Percentiles rank a stretch among this genome's conserved stretches.
Evolutionary conservation across 2,888 invertebrate genomes (phyloP).

Genomic region (Malacosoma neustria): DNA sequence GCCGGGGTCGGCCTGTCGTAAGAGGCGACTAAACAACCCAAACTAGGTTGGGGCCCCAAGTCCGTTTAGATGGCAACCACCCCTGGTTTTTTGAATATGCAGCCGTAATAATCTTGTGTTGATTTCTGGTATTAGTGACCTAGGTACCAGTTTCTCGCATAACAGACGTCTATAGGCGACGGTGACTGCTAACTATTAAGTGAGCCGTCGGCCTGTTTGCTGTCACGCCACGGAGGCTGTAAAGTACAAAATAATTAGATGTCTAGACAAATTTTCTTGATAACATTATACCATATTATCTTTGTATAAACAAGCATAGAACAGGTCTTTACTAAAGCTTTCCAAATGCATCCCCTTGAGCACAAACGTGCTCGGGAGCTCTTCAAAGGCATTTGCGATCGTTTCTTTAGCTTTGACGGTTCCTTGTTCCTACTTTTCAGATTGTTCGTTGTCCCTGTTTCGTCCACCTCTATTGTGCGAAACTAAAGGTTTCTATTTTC

Average conservation of each 20-base stretch:
- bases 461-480: conserved; percentile 31
- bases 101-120: neutral
- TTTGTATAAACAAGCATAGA: too few relatives aligned
- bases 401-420: conserved; percentile 32
- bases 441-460: conserved; percentile 20
- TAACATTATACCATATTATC: too few relatives aligned
- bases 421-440: conserved; percentile 28
- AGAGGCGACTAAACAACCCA: neutral
- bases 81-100: neutral
- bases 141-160: neutral
- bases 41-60: neutral
- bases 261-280: too few relatives aligned
- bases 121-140: neutral
- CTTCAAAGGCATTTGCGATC: conserved; percentile 29
- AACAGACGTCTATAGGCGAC: neutral
- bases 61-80: neutral
- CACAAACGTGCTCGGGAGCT: conserved; percentile 28
- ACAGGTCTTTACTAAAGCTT: conserved; percentile 30
- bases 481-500: conserved; percentile 26
- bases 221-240: too few relatives aligned
- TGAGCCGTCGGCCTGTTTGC: too few relatives aligned
- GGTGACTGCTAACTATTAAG: too few relatives aligned
- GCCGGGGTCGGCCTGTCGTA: neutral
- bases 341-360: conserved; percentile 28
- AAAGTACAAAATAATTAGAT: too few relatives aligned